Conservation (phyloP, 2,113 vertebrate genomes). For the Hucho hucho region DNA sequence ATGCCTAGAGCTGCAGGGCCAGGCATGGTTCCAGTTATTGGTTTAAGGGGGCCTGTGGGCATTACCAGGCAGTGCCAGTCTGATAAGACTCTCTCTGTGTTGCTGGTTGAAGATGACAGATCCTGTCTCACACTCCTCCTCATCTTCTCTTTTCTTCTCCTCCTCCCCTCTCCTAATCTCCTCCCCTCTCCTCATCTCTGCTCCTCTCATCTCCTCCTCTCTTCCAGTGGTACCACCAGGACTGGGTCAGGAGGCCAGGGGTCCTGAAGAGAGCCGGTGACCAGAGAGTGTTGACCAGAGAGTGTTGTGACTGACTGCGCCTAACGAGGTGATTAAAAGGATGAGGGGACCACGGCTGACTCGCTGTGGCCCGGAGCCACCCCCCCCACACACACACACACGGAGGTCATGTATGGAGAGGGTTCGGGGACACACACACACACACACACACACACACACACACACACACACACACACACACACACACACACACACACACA, state of each 20-base stretch:
- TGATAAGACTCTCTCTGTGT: neutral
- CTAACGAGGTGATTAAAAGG: constrained; percentile 79
- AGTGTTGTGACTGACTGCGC: constrained; percentile 69
- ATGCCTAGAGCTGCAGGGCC: neutral
- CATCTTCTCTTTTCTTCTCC: constrained; percentile 19
- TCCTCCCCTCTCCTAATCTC: neutral
- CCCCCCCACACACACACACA: constrained; percentile 25
- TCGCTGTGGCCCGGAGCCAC: constrained; percentile 72
- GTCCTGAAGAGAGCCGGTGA: constrained; percentile 60
- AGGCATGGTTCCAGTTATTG: no score
- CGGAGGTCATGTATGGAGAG: no score
- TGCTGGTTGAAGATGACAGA: neutral
- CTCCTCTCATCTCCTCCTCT: constrained; percentile 9
- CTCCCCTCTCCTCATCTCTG: neutral
- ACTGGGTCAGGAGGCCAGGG: constrained; percentile 55
- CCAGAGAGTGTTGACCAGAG: constrained; percentile 69
- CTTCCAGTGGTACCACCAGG: constrained; percentile 56
- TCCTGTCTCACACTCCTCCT: constrained; percentile 6
- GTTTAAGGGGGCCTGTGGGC: neutral
- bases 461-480: neutral
- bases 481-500: constrained; percentile 10
- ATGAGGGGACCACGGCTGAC: constrained; percentile 73
- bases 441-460: neutral
- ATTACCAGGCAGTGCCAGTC: neutral
- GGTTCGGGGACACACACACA: neutral